phyloP scores from a whole-genome alignment of 2,888 invertebrate species.

The Acronicta leporina region DNA sequence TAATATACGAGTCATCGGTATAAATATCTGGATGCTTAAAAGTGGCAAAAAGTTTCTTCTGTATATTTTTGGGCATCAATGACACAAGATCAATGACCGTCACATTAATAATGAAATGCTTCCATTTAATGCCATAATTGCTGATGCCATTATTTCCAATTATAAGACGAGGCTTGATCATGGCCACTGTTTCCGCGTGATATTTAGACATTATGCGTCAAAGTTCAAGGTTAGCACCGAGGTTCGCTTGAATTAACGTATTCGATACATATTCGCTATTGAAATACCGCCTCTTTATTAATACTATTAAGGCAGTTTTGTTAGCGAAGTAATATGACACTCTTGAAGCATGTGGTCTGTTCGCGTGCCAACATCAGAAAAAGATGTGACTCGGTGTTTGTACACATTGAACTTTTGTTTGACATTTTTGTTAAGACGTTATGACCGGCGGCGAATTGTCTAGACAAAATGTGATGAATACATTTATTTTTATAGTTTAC shows the following conservation, averaged over 20 bases:
- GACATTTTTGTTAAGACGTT: conserved; percentile 47
- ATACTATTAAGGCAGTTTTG: conserved; percentile 33
- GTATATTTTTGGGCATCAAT: conserved; percentile 25
- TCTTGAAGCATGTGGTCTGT: conserved; percentile 55
- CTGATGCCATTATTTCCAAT: conserved; percentile 45
- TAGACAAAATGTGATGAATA: conserved; percentile 61
- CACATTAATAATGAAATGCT: conserved; percentile 48
- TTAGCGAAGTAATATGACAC: conserved; percentile 51
- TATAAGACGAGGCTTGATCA: conserved; percentile 50
- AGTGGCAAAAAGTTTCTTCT: conserved; percentile 14
- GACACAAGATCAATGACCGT: conserved; percentile 26
- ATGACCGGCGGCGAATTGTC: conserved; percentile 60
- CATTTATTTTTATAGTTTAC: conserved; percentile 50
- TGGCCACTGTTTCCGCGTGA: conserved; percentile 63
- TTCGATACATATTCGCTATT: conserved; percentile 32
- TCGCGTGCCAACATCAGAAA: conserved; percentile 69
- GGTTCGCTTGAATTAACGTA: conserved; percentile 50
- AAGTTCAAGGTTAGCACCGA: conserved; percentile 56
- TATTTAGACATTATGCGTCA: conserved; percentile 59
- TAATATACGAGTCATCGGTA: conserved; percentile 96
- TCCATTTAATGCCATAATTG: conserved; percentile 37
- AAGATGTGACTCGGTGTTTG: conserved; percentile 63
- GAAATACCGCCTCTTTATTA: conserved; percentile 36
- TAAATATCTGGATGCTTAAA: conserved; percentile 68
- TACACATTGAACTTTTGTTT: conserved; percentile 61